phyloP scores from a whole-genome alignment of 2,888 invertebrate species.

The Drosophila demipolita region DNA sequence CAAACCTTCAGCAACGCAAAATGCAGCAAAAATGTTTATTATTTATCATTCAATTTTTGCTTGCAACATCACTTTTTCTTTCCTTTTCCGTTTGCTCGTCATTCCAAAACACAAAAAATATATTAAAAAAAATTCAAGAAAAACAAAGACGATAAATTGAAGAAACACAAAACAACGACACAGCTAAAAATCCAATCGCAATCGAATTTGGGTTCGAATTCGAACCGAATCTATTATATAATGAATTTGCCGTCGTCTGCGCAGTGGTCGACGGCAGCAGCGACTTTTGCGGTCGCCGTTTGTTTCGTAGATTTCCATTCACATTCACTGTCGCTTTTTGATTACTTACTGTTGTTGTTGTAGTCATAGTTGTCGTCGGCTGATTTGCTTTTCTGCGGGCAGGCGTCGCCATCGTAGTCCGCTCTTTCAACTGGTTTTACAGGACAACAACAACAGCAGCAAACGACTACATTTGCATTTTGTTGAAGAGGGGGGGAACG shows the following conservation, averaged over 20 bases:
- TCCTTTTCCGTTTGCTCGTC: slow-evolving; percentile 20
- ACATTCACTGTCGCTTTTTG: slow-evolving; percentile 81
- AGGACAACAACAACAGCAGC: slow-evolving; percentile 62
- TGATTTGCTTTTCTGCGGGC: slow-evolving; percentile 57
- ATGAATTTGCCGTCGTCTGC: slow-evolving; percentile 62
- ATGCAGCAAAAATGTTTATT: slow-evolving; percentile 32
- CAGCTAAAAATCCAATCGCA: slow-evolving; percentile 51
- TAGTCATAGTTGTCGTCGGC: slow-evolving; percentile 22
- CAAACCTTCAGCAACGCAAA: slow-evolving; percentile 14
- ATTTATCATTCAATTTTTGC: slow-evolving; percentile 41
- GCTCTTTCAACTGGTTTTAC: slow-evolving; percentile 73
- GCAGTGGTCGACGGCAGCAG: slow-evolving; percentile 24
- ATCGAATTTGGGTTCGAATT: slow-evolving; percentile 55
- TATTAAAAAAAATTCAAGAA: slow-evolving; percentile 4
- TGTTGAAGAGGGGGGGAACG: slow-evolving; percentile 9
- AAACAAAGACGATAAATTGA: slow-evolving; percentile 9
- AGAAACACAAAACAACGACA: slow-evolving; percentile 40
- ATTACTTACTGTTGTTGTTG: slow-evolving; percentile 38
- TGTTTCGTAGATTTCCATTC: slow-evolving; percentile 82
- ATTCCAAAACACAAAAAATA: slow-evolving; percentile 50
- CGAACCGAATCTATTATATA: slow-evolving; percentile 80
- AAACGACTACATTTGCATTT: slow-evolving; percentile 16
- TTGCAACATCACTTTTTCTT: slow-evolving; percentile 52
- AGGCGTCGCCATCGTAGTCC: slow-evolving; percentile 21
- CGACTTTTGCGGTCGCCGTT: slow-evolving; percentile 33